These are phyloP conservation scores for Lucilia cuprina DNA, from an alignment of 1,140 invertebrate species.

Conservation along the genomic window DNA sequence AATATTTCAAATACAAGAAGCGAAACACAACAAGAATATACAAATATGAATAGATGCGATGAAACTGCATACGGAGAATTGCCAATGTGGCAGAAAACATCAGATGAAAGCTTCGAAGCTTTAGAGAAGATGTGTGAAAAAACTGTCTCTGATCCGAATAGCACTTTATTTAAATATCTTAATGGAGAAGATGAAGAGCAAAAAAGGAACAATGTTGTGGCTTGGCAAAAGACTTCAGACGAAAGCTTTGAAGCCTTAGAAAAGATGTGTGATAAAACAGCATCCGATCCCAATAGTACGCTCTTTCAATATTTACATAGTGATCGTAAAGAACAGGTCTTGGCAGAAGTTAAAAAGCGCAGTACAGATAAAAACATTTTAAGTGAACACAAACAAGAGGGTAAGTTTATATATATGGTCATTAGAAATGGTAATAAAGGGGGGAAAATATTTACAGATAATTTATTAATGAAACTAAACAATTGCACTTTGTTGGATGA, in stretches of 20 bases:
- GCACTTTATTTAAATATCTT: slow-evolving; percentile 47
- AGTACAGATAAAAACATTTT: slow-evolving; percentile 26
- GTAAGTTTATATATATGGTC: background rate
- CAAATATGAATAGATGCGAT: background rate
- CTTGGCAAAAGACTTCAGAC: slow-evolving; percentile 38
- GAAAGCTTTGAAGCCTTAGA: slow-evolving; percentile 55
- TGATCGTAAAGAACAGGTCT: slow-evolving; percentile 41
- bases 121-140: slow-evolving; percentile 57
- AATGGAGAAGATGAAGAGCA: background rate
- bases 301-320: slow-evolving; percentile 44
- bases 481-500: slow-evolving; percentile 58
- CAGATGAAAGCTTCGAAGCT: slow-evolving; percentile 49
- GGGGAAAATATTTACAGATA: slow-evolving; percentile 43
- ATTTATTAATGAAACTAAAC: slow-evolving; percentile 49
- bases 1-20: slow-evolving; percentile 5
- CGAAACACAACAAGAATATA: background rate
- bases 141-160: slow-evolving; percentile 54
- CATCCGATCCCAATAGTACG: slow-evolving; percentile 56
- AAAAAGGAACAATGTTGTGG: background rate
- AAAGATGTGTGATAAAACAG: slow-evolving; percentile 57
- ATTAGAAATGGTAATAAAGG: background rate
- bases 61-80: background rate
- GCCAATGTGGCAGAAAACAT: background rate
- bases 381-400: background rate
- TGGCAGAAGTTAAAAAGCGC: slow-evolving; percentile 47